Conservation (phyloP, 92 coral and sea anemone species). For the Porites lobata region DNA sequence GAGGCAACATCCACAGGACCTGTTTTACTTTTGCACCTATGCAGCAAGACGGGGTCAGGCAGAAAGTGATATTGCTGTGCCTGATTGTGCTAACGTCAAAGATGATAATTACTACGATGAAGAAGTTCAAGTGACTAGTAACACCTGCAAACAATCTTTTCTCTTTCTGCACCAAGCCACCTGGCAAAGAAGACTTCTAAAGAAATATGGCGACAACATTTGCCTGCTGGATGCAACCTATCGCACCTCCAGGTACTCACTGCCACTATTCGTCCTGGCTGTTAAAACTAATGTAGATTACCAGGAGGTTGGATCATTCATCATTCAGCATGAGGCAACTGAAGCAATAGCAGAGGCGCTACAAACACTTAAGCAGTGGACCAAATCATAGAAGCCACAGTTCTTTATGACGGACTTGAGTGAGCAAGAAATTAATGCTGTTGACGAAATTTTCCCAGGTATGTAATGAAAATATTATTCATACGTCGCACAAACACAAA, state of each 20-base stretch:
- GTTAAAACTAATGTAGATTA: slow-evolving; percentile 76
- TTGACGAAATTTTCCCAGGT: slow-evolving; percentile 21
- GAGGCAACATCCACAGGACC: slow-evolving; percentile 49
- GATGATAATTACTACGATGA: slow-evolving; percentile 52
- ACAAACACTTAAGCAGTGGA: slow-evolving; percentile 61
- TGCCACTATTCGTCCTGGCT: slow-evolving; percentile 70
- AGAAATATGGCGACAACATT: slow-evolving; percentile 57
- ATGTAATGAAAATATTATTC: too few relatives aligned
- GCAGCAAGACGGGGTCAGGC: not conserved
- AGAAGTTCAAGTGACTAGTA: slow-evolving; percentile 27
- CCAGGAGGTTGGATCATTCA: slow-evolving; percentile 63
- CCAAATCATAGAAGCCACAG: slow-evolving; percentile 55
- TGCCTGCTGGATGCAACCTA: slow-evolving; percentile 75
- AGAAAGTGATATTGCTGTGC: slow-evolving; percentile 4
- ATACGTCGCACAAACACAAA: slow-evolving; percentile 50
- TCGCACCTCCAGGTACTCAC: slow-evolving; percentile 66
- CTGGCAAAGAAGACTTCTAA: slow-evolving; percentile 56
- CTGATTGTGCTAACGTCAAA: slow-evolving; percentile 11
- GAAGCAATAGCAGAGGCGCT: slow-evolving; percentile 66
- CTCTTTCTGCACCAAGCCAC: slow-evolving; percentile 66
- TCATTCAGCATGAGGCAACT: slow-evolving; percentile 59
- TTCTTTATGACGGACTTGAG: slow-evolving; percentile 68
- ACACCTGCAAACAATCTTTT: slow-evolving; percentile 25
- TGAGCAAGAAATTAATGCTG: slow-evolving; percentile 66
- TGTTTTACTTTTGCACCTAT: slow-evolving; percentile 52